These are phyloP conservation scores for Thymelicus lineola DNA, from an alignment of 2,888 invertebrate genomes.

Conservation along the genomic window DNA sequence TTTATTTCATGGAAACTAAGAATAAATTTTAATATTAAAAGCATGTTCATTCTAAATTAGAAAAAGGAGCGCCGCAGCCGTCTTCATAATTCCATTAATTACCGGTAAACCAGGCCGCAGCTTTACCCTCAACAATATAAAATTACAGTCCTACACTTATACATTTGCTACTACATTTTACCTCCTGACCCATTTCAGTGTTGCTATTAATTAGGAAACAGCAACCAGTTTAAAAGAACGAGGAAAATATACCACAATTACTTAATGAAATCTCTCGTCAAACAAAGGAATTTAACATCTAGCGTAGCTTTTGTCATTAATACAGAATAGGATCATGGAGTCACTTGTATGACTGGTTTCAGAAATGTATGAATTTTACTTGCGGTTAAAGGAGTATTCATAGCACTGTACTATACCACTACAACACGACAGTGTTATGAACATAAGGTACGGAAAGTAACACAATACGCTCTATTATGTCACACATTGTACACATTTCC, in stretches of 20 bases:
- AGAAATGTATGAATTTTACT: no score
- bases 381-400: no score
- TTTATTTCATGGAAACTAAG: background rate
- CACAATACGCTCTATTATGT: no score
- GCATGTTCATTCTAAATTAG: constrained; percentile 4
- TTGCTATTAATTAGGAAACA: background rate
- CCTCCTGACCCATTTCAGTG: background rate
- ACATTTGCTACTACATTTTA: background rate
- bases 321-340: no score
- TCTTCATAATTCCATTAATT: constrained; percentile 12
- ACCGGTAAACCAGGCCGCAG: constrained; percentile 11
- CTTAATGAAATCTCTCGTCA: no score
- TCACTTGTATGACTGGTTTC: no score
- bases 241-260: background rate
- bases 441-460: no score
- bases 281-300: no score
- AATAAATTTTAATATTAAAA: constrained; percentile 3
- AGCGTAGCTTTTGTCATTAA: no score
- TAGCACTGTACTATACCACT: no score
- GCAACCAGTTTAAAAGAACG: background rate
- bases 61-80: background rate
- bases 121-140: background rate
- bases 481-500: no score
- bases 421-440: no score
- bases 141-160: constrained; percentile 9